Evolutionary conservation across 2,797 vertebrate genomes (phyloP).

Genomic region (Pelodytes ibericus): DNA sequence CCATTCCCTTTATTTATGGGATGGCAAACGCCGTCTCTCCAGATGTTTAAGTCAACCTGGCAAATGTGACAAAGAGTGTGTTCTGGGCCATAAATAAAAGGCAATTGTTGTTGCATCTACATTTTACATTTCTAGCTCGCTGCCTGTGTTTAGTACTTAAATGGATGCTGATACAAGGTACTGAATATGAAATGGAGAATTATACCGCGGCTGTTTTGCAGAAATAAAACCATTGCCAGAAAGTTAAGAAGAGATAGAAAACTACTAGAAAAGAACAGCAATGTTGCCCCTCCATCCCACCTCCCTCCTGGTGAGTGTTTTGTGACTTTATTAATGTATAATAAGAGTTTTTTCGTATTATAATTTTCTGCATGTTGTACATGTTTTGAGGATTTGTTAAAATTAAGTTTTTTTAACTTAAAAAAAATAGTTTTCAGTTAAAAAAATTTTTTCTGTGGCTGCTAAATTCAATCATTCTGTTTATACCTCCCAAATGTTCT

Average conservation of each 20-base stretch:
- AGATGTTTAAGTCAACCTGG: conserved; percentile 50
- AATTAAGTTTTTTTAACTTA: too few relatives aligned
- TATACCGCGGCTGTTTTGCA: conserved; percentile 47
- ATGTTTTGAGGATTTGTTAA: too few relatives aligned
- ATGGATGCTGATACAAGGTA: conserved; percentile 49
- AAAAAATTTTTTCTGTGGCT: too few relatives aligned
- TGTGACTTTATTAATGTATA: too few relatives aligned
- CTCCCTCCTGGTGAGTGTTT: too few relatives aligned
- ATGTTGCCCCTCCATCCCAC: too few relatives aligned
- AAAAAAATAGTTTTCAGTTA: too few relatives aligned
- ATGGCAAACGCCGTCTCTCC: conserved; percentile 39
- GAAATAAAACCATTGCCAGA: conserved; percentile 8
- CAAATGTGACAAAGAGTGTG: conserved; percentile 16
- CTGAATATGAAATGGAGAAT: conserved; percentile 50
- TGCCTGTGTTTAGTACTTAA: conserved; percentile 51
- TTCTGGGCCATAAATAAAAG: conserved; percentile 46
- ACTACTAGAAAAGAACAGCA: neutral
- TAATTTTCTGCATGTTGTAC: too few relatives aligned
- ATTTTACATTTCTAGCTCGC: conserved; percentile 43
- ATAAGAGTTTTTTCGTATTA: too few relatives aligned
- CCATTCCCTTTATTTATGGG: conserved; percentile 42
- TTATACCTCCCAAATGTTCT: too few relatives aligned
- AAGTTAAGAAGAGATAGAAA: conserved; percentile 12
- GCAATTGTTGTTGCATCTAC: conserved; percentile 39
- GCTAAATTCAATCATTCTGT: too few relatives aligned